Percentiles rank a stretch among this genome's conserved stretches.
These are phyloP conservation scores for Toxotes jaculatrix DNA, from an alignment of 2,113 vertebrate genomes.

Conservation along the genomic window DNA sequence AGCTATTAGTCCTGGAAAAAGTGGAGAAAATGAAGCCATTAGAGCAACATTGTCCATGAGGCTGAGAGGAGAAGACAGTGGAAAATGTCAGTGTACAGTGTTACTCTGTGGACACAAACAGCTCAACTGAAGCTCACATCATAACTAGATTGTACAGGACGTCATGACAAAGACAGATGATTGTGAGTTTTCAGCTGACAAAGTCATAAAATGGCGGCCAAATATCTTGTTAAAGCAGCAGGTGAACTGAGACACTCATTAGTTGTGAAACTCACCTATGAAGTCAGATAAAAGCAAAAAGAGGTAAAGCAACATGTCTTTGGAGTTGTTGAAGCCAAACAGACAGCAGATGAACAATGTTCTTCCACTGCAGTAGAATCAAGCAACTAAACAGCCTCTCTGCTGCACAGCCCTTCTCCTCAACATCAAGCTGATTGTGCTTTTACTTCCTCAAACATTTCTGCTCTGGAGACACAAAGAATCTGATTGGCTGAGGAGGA, in stretches of 20 bases:
- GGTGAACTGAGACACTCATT: not conserved
- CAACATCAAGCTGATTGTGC: constrained; percentile 5
- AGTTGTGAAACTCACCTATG: constrained; percentile 5
- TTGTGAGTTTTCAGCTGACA: no score
- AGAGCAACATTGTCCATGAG: constrained; percentile 4
- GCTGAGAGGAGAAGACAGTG: not conserved
- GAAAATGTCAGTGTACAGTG: not conserved
- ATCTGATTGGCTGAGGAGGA: not conserved
- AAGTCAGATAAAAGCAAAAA: constrained; percentile 10
- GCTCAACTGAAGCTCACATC: no score
- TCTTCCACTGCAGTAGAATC: not conserved
- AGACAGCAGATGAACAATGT: constrained; percentile 2
- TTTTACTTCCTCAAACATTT: not conserved
- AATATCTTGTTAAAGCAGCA: no score
- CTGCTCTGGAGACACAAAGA: not conserved
- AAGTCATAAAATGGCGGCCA: no score
- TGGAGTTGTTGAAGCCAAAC: not conserved
- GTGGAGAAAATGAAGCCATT: not conserved
- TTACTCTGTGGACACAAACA: not conserved
- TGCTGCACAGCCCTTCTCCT: constrained; percentile 11
- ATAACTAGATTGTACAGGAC: no score
- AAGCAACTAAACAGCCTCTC: not conserved
- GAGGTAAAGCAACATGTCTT: constrained; percentile 36
- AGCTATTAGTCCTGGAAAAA: constrained; percentile 1
- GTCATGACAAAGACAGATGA: no score